These are phyloP conservation scores for Hoplias malabaricus DNA, from an alignment of 2,113 vertebrate species.

Conservation along the genomic window DNA sequence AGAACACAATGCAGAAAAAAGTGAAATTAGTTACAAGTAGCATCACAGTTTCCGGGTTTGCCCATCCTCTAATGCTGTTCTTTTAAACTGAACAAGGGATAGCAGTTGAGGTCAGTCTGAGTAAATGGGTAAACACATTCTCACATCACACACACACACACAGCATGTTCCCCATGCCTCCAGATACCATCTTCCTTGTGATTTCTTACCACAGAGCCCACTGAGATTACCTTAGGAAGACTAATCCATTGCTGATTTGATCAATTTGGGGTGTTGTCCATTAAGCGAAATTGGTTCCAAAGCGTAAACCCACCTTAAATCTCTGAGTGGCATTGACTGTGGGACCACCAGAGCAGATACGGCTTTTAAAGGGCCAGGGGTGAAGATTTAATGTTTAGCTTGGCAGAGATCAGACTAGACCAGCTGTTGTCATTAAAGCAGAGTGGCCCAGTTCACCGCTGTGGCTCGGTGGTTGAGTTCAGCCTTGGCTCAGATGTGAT, in stretches of 20 bases:
- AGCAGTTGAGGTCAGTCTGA: not conserved
- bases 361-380: not conserved
- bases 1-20: too few relatives aligned
- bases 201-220: not conserved
- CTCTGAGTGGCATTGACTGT: not conserved
- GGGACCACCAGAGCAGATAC: not conserved
- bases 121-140: conserved; percentile 10
- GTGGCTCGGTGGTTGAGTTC: not conserved
- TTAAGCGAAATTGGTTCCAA: not conserved
- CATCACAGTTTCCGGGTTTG: too few relatives aligned
- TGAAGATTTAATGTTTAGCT: not conserved
- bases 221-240: not conserved
- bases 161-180: not conserved
- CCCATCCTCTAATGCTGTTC: too few relatives aligned
- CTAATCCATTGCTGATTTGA: not conserved
- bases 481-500: not conserved
- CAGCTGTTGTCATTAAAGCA: too few relatives aligned
- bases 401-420: too few relatives aligned
- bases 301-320: not conserved
- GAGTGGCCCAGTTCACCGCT: not conserved
- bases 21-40: too few relatives aligned
- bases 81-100: too few relatives aligned
- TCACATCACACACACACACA: too few relatives aligned
- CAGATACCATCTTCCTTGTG: not conserved
- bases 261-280: not conserved